A percentile compares a stretch with the other conserved stretches of the same genome.
Evolutionary conservation across 1,140 invertebrate genomes (phyloP).

Genomic region (Drosophila arawakana): DNA sequence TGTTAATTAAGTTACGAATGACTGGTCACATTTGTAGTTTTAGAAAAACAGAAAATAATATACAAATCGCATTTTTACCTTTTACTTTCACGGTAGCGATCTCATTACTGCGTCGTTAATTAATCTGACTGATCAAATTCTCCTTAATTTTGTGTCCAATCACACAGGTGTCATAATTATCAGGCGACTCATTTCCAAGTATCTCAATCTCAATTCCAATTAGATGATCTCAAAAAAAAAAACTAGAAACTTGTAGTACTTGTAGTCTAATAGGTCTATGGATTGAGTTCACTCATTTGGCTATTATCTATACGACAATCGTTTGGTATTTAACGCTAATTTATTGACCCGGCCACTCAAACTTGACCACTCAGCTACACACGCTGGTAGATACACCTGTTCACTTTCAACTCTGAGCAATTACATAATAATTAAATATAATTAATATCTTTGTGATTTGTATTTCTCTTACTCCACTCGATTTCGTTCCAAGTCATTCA

Average conservation of each 20-base stretch:
- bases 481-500: constrained; percentile 6
- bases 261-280: background rate
- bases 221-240: background rate
- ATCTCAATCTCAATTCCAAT: constrained; percentile 1
- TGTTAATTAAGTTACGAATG: constrained; percentile 19
- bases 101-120: constrained; percentile 11
- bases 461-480: background rate
- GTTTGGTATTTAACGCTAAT: constrained; percentile 50
- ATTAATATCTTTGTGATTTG: constrained; percentile 36
- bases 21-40: constrained; percentile 4
- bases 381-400: constrained; percentile 14
- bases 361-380: background rate
- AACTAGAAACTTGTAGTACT: background rate
- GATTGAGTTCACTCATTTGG: background rate
- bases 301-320: constrained; percentile 5
- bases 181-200: constrained; percentile 1
- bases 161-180: constrained; percentile 32
- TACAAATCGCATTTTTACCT: background rate
- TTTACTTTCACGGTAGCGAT: no score
- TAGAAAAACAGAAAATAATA: no score
- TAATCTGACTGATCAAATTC: constrained; percentile 4
- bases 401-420: constrained; percentile 19
- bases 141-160: background rate
- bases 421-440: constrained; percentile 50
- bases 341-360: constrained; percentile 37